Base-by-base conservation (phyloP, 1,140 invertebrate genomes). In the Drosophila setifemur region DNA sequence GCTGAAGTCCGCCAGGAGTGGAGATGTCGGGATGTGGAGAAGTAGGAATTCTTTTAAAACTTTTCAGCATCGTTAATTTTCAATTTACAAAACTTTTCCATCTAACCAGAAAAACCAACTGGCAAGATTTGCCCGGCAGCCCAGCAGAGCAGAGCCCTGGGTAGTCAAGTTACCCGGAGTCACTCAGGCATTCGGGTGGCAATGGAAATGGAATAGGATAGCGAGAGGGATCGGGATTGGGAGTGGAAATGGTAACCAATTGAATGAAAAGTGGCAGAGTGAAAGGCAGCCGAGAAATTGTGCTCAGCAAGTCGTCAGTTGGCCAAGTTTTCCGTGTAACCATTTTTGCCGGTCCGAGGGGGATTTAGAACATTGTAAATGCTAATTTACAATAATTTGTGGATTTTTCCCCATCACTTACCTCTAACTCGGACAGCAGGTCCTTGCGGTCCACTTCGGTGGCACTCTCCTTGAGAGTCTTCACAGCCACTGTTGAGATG, bases 401-500 rank as follows among this genome's bases (percentile, higher is more conserved):
- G 23, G 33, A 23, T 47, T 26, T 26, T 39, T 26, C 9, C 3
- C 8, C 5, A 28, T 9, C 9, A 25, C 81, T 79, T 67, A 90
- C 89, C 85, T 96, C 93, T 9, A 98, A 91, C 82, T 98, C 97
- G 31, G 96, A 96, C 0, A 96, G 88, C 11, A 98, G 92, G 90
- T 98, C 97, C 19, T 94, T 92, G 71, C 95, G 94, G 87, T 98
- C 97, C 60, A 95, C 94, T 78, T 98, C 97, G 4, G 94, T 95
- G 0, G 97, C 97, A 86, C 97, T 97, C 89, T 97, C 97, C 91
- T 98, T 98, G 0, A 98, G 90, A 0, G 96, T 98, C 91, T 98
- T 98, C 2, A 98, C 96, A 1, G 97, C 96, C 0, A 97, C 96
- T 0, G 96, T 94, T 35, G 93, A 92, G 16, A 94, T 91, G 0